Evolutionary conservation across 2,113 vertebrate genomes (phyloP).

Genomic region (Antechinus stuartii): DNA sequence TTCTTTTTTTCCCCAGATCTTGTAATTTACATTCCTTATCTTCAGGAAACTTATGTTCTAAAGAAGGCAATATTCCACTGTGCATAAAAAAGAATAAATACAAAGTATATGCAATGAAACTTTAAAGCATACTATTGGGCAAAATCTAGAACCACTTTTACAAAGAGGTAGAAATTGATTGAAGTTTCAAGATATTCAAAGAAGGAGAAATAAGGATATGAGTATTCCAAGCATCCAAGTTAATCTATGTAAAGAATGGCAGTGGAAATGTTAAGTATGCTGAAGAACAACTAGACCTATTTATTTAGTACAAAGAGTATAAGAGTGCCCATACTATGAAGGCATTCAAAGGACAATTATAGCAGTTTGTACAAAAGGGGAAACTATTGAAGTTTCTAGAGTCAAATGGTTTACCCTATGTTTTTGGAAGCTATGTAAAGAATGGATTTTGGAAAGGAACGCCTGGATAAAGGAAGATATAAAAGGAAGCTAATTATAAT

Average conservation of each 20-base stretch:
- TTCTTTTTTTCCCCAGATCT: neutral
- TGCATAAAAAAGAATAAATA: neutral
- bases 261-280: neutral
- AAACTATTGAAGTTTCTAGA: neutral
- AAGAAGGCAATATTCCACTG: neutral
- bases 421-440: neutral
- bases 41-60: neutral
- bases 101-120: neutral
- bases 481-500: neutral
- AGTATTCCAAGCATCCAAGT: neutral
- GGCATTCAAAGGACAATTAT: neutral
- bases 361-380: neutral
- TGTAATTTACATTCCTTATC: neutral
- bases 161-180: neutral
- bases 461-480: neutral
- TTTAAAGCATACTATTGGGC: neutral
- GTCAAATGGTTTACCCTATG: neutral
- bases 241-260: neutral
- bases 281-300: neutral
- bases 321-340: too few relatives aligned
- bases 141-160: neutral
- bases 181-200: neutral
- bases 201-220: neutral
- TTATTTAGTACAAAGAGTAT: neutral
- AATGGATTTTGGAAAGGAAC: neutral